Evolutionary conservation across 1,140 invertebrate genomes (phyloP), one percentile per base, ranked within the genome.

Genomic region (Riptortus pedestris): DNA sequence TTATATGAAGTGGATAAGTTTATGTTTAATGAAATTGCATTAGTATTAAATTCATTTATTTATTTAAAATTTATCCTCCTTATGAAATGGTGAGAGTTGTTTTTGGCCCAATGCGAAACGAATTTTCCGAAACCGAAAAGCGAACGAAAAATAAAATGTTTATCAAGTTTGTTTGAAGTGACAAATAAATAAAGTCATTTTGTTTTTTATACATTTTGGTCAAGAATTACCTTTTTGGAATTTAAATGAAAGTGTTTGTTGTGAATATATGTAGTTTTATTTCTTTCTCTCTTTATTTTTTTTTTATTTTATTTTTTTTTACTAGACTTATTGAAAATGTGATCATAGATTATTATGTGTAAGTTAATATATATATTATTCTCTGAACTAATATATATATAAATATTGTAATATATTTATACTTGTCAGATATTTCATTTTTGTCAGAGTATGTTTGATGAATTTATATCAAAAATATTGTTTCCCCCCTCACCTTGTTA

Each of bases 241-340:
- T n/a, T n/a, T n/a, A 22, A 47, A 47, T 47, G 45, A 47, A 18
- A 3, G 45, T 47, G 45, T n/a, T n/a, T 55, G 51, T 12, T 24
- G 51, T 55, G 51, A 55, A 55, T 55, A 24, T 55, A 22, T 24
- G 22, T 55, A 24, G 22, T 38, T 38, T 38, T 7, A 38, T 7
- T 38, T 38, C 14, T 38, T 38, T 38, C 14, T 38, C 14, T 38
- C 31, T 38, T 38, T 38, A 38, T 5, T 38, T 38, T 38, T 38
- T 38, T 7, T 38, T 38, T 51, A 38, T 65, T 48, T n/a, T 60
- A 48, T 60, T 22, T 63, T 55, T 63, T 63, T 60, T 61, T 61
- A 29, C 28, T 65, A 65, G 64, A 65, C 64, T 65, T 65, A 65
- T 65, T 38, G 47, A 65, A 65, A 65, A 62, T 65, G 64, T 65